Conservation (phyloP, 1,140 invertebrate species). For the Pseudomyrmex dendroicus region DNA sequence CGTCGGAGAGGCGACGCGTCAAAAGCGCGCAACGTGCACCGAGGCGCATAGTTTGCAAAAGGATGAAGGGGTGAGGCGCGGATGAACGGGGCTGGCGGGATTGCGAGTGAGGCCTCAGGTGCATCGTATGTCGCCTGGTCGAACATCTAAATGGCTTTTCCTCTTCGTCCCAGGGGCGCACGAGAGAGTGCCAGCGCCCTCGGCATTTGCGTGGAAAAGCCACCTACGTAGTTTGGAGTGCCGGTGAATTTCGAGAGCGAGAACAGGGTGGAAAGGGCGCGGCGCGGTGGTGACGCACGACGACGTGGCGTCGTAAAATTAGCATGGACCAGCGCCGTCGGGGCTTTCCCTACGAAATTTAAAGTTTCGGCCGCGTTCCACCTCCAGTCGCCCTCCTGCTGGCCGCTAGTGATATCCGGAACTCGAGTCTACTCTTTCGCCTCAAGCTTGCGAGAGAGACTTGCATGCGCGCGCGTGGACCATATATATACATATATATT, state of each 20-base stretch:
- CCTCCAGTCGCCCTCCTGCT: conserved; percentile 3
- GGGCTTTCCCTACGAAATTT: conserved; percentile 59
- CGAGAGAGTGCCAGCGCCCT: conserved; percentile 7
- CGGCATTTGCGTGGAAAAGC: conserved; percentile 36
- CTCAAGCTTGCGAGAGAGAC: conserved; percentile 2
- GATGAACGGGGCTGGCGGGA: not conserved
- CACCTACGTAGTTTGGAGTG: conserved; percentile 40
- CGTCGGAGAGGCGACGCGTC: not conserved
- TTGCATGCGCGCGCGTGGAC: conserved; percentile 11
- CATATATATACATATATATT: conserved; percentile 6
- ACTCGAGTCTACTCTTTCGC: conserved; percentile 14
- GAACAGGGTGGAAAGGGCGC: conserved; percentile 3
- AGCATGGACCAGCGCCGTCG: conserved; percentile 60
- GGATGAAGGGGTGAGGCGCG: not conserved
- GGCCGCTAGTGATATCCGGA: conserved; percentile 40
- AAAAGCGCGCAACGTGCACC: conserved; percentile 10
- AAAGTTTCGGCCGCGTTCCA: conserved; percentile 44
- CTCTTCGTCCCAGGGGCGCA: conserved; percentile 23
- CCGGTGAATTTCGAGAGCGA: conserved; percentile 29
- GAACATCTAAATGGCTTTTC: conserved; percentile 58
- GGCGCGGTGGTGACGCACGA: conserved; percentile 43
- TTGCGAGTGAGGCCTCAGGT: conserved; percentile 31
- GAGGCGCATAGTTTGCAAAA: conserved; percentile 9
- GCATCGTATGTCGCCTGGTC: conserved; percentile 43
- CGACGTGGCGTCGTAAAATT: conserved; percentile 62